These are phyloP conservation scores for Bhutanitis thaidina DNA, from an alignment of 2,888 invertebrate species.

Conservation along the genomic window DNA sequence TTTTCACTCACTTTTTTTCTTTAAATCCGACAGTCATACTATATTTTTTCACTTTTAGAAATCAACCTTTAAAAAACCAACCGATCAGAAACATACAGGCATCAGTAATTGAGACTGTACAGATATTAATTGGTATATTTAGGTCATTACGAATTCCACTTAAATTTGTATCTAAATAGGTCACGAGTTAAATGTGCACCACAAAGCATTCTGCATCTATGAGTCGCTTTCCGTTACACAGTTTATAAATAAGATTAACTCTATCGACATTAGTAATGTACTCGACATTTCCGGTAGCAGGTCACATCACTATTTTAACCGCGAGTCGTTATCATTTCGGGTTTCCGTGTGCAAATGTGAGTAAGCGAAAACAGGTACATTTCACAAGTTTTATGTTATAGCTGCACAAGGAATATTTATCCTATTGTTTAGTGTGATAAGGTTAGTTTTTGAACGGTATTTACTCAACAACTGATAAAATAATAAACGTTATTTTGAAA, in stretches of 20 bases:
- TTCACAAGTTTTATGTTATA: constrained; percentile 15
- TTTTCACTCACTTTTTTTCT: no score
- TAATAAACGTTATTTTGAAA: constrained; percentile 1
- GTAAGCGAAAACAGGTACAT: constrained; percentile 28
- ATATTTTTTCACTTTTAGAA: no score
- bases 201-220: neutral
- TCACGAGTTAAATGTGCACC: constrained; percentile 3
- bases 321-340: constrained; percentile 45
- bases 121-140: constrained; percentile 14
- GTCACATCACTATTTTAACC: constrained; percentile 38
- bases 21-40: no score
- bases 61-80: no score
- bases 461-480: constrained; percentile 4
- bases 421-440: neutral
- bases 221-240: neutral
- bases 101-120: constrained; percentile 10
- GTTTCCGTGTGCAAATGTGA: constrained; percentile 46
- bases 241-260: constrained; percentile 1
- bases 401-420: neutral
- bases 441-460: neutral
- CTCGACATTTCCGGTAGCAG: constrained; percentile 1
- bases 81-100: no score
- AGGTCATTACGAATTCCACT: constrained; percentile 12
- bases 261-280: constrained; percentile 18
- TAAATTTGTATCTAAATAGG: constrained; percentile 14